Evolutionary conservation across 2,888 invertebrate genomes (phyloP).

Genomic region (Scaptomyza flava): DNA sequence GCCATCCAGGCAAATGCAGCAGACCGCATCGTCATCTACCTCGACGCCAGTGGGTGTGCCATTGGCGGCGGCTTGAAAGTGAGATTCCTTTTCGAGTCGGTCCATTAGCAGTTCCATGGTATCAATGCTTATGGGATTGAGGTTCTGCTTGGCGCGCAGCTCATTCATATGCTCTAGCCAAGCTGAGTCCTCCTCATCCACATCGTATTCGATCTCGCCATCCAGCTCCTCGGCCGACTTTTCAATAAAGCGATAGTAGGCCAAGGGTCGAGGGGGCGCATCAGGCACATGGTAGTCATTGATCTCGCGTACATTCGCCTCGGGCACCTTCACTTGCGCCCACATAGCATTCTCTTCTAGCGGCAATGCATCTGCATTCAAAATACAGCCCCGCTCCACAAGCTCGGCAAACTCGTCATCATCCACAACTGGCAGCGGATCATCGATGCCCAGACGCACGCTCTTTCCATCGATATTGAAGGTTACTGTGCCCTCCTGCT

Average conservation of each 20-base stretch:
- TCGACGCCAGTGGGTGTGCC: conserved; percentile 90
- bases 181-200: conserved; percentile 98
- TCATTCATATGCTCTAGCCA: conserved; percentile 97
- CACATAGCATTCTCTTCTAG: conserved; percentile 83
- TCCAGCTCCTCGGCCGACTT: conserved; percentile 97
- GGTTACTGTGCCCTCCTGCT: conserved; percentile 93
- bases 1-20: conserved; percentile 99
- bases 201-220: conserved; percentile 97
- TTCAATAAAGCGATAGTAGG: conserved; percentile 97
- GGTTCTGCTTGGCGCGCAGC: conserved; percentile 89
- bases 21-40: conserved; percentile 98
- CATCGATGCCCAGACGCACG: conserved; percentile 88
- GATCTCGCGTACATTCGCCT: conserved; percentile 89
- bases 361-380: conserved; percentile 81
- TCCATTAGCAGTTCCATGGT: conserved; percentile 98
- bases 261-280: conserved; percentile 93
- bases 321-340: conserved; percentile 87
- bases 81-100: conserved; percentile 98
- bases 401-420: conserved; percentile 87
- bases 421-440: conserved; percentile 89
- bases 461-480: conserved; percentile 93
- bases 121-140: conserved; percentile 93
- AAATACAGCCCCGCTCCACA: conserved; percentile 81
- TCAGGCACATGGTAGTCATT: conserved; percentile 92
- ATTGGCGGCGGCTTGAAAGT: conserved; percentile 92